Percentiles rank a stretch among this genome's conserved stretches.
phyloP scores from a whole-genome alignment of 1,140 invertebrate species.

The Scaptomyza hsui region DNA sequence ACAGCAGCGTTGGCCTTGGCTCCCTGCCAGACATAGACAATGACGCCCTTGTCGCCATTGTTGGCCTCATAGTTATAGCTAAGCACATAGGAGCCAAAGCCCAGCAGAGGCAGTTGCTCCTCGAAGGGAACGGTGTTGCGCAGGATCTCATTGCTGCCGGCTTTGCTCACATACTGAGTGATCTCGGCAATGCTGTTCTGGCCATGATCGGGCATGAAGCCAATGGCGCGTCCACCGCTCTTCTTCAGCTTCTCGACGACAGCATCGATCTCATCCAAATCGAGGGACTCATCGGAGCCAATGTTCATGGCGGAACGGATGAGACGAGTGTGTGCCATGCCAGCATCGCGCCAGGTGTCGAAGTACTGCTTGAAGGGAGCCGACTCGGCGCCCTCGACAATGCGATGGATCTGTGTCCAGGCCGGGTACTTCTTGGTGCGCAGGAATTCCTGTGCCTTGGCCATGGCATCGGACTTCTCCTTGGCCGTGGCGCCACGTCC shows the following conservation, averaged over 20 bases:
- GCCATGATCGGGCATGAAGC: slow-evolving; percentile 91
- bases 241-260: slow-evolving; percentile 79
- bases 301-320: slow-evolving; percentile 84
- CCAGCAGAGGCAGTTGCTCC: slow-evolving; percentile 89
- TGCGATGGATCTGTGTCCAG: slow-evolving; percentile 90
- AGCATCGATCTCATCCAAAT: slow-evolving; percentile 71
- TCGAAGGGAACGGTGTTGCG: slow-evolving; percentile 85
- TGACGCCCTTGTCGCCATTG: slow-evolving; percentile 84
- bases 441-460: slow-evolving; percentile 90
- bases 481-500: slow-evolving; percentile 90
- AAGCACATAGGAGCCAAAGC: slow-evolving; percentile 91
- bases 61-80: slow-evolving; percentile 88
- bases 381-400: slow-evolving; percentile 90
- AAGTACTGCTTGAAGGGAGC: slow-evolving; percentile 92
- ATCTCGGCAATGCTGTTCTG: slow-evolving; percentile 64
- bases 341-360: slow-evolving; percentile 88
- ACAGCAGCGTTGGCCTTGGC: slow-evolving; percentile 51
- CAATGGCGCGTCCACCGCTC: slow-evolving; percentile 86
- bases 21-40: slow-evolving; percentile 90
- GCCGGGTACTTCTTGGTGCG: slow-evolving; percentile 89
- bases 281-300: slow-evolving; percentile 71
- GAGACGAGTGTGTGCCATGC: slow-evolving; percentile 86
- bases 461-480: slow-evolving; percentile 92
- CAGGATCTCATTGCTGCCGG: slow-evolving; percentile 53
- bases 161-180: slow-evolving; percentile 62